A percentile compares a stretch with the other conserved stretches of the same genome.
Evolutionary conservation across 2,113 vertebrate species (phyloP).

Genomic region (Caloenas nicobarica): DNA sequence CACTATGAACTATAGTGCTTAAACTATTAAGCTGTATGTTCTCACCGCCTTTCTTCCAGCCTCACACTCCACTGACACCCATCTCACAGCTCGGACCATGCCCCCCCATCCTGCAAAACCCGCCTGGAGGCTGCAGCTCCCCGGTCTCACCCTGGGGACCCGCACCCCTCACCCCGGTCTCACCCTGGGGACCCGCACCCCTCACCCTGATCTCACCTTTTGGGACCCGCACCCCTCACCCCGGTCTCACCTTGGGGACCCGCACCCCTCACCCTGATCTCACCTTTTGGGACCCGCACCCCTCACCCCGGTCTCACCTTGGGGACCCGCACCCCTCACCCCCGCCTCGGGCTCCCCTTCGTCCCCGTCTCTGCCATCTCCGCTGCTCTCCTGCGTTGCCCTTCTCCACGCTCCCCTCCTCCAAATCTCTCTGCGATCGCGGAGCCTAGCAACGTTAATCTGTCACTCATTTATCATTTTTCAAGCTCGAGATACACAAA

Average conservation of each 20-base stretch:
- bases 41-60: neutral
- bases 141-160: neutral
- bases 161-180: rapidly evolving
- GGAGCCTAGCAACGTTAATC: constrained; percentile 57
- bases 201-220: too few species aligned
- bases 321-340: neutral
- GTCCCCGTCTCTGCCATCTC: neutral
- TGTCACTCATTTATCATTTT: constrained; percentile 57
- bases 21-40: neutral
- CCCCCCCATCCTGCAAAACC: neutral
- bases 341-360: neutral
- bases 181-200: too few species aligned
- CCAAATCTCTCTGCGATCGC: constrained; percentile 19
- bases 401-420: constrained; percentile 14
- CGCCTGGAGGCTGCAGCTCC: neutral
- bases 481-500: constrained; percentile 48
- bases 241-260: too few species aligned
- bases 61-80: neutral
- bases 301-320: neutral
- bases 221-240: too few species aligned
- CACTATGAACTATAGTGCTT: neutral
- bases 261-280: neutral
- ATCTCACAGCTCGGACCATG: neutral
- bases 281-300: neutral
- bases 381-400: neutral